Evolutionary conservation across 2,797 vertebrate species (phyloP).

Genomic region (Limosa lapponica): DNA sequence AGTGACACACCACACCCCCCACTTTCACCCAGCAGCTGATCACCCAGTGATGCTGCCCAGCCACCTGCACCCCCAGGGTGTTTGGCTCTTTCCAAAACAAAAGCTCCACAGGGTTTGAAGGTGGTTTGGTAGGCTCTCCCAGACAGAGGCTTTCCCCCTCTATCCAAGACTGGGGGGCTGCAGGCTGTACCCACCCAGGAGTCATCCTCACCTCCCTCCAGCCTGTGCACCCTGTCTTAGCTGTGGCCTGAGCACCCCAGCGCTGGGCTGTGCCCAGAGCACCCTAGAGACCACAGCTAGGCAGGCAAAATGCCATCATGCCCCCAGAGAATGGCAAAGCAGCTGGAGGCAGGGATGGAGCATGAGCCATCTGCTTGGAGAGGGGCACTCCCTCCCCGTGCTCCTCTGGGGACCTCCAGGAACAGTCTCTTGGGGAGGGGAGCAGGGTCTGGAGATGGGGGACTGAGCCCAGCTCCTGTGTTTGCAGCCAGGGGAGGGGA

Average conservation of each 20-base stretch:
- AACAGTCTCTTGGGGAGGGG: not conserved
- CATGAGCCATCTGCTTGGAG: conserved; percentile 24
- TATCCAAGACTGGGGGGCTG: accelerated
- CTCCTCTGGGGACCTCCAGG: not conserved
- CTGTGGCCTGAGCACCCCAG: not conserved
- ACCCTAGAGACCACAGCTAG: not conserved
- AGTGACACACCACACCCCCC: too few species aligned
- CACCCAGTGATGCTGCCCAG: not conserved
- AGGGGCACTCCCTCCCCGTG: not conserved
- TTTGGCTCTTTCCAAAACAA: not conserved
- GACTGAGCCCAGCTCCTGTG: accelerated
- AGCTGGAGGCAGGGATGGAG: not conserved
- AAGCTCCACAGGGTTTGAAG: not conserved
- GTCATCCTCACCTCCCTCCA: not conserved
- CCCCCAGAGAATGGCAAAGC: not conserved
- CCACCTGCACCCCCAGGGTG: not conserved
- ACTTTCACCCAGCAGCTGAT: accelerated
- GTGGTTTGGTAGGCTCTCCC: not conserved
- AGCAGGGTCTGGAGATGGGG: not conserved
- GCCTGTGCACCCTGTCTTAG: not conserved
- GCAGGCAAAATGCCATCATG: not conserved
- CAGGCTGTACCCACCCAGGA: not conserved
- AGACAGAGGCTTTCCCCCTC: not conserved
- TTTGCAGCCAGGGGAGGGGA: not conserved
- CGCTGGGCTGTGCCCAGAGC: not conserved